Conservation (phyloP, 2,797 vertebrate genomes). For the Coreius guichenoti region DNA sequence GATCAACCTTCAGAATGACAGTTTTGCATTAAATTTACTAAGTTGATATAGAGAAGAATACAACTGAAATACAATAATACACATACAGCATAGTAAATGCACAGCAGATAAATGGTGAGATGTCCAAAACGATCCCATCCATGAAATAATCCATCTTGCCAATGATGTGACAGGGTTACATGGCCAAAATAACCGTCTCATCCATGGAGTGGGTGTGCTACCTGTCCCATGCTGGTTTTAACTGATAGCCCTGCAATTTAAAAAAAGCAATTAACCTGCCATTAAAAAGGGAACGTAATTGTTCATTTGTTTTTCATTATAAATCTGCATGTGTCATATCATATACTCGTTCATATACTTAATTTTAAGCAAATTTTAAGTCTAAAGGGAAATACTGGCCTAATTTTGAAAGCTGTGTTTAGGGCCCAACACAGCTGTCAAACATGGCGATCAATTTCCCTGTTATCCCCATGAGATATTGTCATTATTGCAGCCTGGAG, state of each 20-base stretch:
- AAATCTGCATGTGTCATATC: constrained; percentile 20
- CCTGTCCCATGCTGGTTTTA: constrained; percentile 24
- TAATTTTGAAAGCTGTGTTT: constrained; percentile 40
- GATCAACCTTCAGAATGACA: constrained; percentile 1
- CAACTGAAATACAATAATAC: constrained; percentile 7
- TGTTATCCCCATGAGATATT: constrained; percentile 20
- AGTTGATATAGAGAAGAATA: constrained; percentile 1
- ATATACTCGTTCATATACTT: constrained; percentile 23
- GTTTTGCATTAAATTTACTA: constrained; percentile 5
- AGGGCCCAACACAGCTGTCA: constrained; percentile 41
- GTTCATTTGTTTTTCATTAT: constrained; percentile 12
- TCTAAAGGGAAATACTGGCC: constrained; percentile 37
- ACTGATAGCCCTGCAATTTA: constrained; percentile 41
- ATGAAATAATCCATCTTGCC: constrained; percentile 2
- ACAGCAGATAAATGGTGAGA: constrained; percentile 30
- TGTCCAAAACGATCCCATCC: not conserved
- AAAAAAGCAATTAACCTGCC: not conserved
- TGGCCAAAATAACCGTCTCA: constrained; percentile 17
- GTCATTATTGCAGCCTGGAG: constrained; percentile 37
- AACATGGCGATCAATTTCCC: constrained; percentile 40
- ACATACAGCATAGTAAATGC: constrained; percentile 12
- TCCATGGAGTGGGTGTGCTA: constrained; percentile 42
- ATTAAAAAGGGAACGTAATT: not conserved
- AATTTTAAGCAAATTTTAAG: constrained; percentile 41
- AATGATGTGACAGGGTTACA: not conserved